Percentiles rank a stretch among this genome's conserved stretches.
These are phyloP conservation scores for Laticauda laticaudata DNA, from an alignment of 2,113 vertebrate genomes.

Conservation along the genomic window DNA sequence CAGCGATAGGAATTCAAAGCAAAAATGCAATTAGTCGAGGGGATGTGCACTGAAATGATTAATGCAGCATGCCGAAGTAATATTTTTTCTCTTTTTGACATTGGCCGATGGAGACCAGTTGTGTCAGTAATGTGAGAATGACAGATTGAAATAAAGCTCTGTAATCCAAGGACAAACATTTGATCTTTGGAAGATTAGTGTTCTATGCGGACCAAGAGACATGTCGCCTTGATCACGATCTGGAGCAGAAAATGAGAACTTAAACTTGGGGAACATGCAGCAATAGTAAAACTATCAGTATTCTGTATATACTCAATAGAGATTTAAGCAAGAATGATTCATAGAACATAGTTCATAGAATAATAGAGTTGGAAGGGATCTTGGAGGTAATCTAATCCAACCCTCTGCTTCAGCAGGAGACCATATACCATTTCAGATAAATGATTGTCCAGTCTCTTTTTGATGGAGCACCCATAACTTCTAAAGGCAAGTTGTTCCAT, in stretches of 20 bases:
- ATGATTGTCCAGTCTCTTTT: too few relatives aligned
- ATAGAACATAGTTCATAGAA: background rate
- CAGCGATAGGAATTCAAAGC: background rate
- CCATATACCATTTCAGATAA: too few relatives aligned
- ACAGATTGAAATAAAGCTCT: background rate
- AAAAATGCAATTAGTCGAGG: background rate
- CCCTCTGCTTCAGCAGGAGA: background rate
- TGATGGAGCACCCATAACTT: too few relatives aligned
- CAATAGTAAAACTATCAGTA: background rate
- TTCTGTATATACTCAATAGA: background rate
- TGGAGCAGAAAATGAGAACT: background rate
- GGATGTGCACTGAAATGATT: background rate
- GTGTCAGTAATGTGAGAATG: background rate
- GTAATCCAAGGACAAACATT: slow-evolving; percentile 7
- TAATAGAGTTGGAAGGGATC: background rate
- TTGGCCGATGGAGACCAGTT: background rate
- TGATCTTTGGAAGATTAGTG: background rate
- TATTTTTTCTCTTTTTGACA: background rate
- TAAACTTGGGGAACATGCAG: background rate
- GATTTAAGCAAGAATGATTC: background rate
- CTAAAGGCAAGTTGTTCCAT: too few relatives aligned
- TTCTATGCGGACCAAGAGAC: background rate
- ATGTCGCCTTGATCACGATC: background rate
- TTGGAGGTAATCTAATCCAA: background rate
- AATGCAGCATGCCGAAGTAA: background rate